phyloP scores from a whole-genome alignment of 2,888 invertebrate genomes.

The Heliconius charithonia region DNA sequence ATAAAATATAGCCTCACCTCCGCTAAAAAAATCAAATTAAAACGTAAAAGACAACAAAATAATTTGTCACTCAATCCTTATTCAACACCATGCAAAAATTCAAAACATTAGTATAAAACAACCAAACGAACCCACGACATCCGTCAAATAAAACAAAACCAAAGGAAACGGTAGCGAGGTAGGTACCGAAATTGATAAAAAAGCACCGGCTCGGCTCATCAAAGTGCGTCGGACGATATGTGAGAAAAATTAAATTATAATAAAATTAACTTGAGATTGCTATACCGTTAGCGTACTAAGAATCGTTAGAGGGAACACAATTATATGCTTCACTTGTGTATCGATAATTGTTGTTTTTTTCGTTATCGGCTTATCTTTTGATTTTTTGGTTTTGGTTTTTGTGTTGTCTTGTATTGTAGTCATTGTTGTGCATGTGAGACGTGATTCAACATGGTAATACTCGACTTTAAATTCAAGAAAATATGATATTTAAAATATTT shows the following conservation, averaged over 20 bases:
- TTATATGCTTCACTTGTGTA: slow-evolving; percentile 34
- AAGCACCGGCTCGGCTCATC: slow-evolving; percentile 66
- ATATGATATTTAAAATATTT: neutral
- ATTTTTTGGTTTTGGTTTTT: slow-evolving; percentile 8
- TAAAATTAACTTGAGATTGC: slow-evolving; percentile 78
- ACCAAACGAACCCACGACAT: neutral
- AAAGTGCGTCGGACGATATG: slow-evolving; percentile 80
- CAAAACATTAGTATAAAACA: neutral
- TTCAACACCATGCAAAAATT: neutral
- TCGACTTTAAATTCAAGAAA: neutral
- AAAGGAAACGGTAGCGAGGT: slow-evolving; percentile 62
- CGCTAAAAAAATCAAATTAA: too few species aligned
- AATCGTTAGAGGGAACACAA: slow-evolving; percentile 52
- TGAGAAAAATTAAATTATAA: slow-evolving; percentile 83
- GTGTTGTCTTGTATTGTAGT: neutral
- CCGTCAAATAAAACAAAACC: slow-evolving; percentile 28
- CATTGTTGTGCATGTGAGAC: neutral
- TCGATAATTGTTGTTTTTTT: slow-evolving; percentile 30
- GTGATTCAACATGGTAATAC: neutral
- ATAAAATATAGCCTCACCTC: too few species aligned
- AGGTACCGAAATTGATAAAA: slow-evolving; percentile 25
- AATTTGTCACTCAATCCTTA: neutral
- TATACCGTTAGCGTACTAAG: slow-evolving; percentile 64
- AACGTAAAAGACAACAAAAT: neutral
- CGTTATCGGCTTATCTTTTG: slow-evolving; percentile 31